Conservation (phyloP, 2,888 invertebrate species). For the Aelia acuminata region DNA sequence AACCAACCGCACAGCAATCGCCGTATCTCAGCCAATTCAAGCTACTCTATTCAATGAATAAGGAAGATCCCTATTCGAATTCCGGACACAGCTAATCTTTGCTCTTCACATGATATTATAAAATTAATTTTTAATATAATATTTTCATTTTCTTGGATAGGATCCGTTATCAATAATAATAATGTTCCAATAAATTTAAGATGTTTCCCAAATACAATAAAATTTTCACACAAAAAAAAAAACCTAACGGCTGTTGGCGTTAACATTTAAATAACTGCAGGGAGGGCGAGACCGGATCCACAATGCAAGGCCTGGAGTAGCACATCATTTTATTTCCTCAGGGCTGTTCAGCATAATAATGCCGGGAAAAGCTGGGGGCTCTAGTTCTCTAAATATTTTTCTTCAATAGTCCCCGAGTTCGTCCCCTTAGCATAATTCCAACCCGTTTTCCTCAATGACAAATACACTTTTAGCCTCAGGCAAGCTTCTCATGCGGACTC, state of each 20-base stretch:
- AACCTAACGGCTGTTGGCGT: neutral
- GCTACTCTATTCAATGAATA: no score
- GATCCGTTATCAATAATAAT: neutral
- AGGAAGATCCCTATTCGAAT: no score
- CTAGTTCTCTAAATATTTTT: conserved; percentile 23
- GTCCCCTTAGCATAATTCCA: conserved; percentile 8
- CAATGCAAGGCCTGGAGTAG: neutral
- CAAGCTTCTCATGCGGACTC: neutral
- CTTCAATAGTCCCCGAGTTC: neutral
- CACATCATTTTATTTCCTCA: neutral
- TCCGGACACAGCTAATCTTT: no score
- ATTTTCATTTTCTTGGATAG: no score
- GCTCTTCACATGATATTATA: no score
- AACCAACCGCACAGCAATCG: no score
- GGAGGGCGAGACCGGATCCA: neutral
- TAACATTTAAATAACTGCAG: neutral
- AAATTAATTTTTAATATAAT: no score
- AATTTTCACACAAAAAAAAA: neutral
- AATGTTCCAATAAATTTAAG: neutral
- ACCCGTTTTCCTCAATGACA: neutral
- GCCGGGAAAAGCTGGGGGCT: neutral
- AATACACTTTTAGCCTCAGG: neutral
- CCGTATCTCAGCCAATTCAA: no score
- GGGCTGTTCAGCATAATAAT: conserved; percentile 32
- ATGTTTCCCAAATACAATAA: neutral